Conservation (phyloP, 1,140 invertebrate species). For the Scaptomyza hsui region DNA sequence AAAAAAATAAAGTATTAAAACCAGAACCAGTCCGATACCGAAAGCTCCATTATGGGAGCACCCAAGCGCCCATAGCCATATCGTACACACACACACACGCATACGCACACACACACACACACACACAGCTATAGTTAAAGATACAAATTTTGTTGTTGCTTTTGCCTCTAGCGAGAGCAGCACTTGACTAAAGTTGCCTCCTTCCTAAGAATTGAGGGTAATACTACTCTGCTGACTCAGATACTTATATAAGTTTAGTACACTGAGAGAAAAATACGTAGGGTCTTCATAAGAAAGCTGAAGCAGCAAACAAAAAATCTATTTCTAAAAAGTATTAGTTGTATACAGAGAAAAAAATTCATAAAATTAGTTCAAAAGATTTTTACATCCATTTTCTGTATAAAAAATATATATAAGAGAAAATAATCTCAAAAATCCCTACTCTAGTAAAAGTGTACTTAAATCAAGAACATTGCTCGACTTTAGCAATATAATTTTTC, state of each 20-base stretch:
- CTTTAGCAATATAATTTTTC: no score
- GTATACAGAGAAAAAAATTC: no score
- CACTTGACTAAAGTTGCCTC: conserved; percentile 45
- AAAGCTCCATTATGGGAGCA: conserved; percentile 55
- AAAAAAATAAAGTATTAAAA: conserved; percentile 35
- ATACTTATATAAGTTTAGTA: not conserved
- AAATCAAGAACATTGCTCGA: no score
- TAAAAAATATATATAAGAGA: no score
- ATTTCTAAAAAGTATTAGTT: no score
- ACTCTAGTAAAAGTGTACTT: no score
- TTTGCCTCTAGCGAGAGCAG: conserved; percentile 44
- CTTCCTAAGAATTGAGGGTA: conserved; percentile 25
- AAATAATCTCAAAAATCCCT: no score
- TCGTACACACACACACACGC: conserved; percentile 34
- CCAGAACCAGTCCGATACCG: conserved; percentile 53
- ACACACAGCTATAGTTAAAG: conserved; percentile 9
- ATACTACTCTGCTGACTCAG: conserved; percentile 55
- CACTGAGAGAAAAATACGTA: not conserved
- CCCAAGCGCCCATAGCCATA: conserved; percentile 59
- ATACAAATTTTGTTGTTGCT: conserved; percentile 34
- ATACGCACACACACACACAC: conserved; percentile 27
- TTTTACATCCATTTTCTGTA: no score
- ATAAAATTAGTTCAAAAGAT: no score
- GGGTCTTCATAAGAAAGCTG: no score
- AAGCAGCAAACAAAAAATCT: no score